Percentiles rank a stretch among this genome's conserved stretches.
These are phyloP conservation scores for Zelleria hepariella DNA, from an alignment of 2,888 invertebrate genomes.

Conservation along the genomic window DNA sequence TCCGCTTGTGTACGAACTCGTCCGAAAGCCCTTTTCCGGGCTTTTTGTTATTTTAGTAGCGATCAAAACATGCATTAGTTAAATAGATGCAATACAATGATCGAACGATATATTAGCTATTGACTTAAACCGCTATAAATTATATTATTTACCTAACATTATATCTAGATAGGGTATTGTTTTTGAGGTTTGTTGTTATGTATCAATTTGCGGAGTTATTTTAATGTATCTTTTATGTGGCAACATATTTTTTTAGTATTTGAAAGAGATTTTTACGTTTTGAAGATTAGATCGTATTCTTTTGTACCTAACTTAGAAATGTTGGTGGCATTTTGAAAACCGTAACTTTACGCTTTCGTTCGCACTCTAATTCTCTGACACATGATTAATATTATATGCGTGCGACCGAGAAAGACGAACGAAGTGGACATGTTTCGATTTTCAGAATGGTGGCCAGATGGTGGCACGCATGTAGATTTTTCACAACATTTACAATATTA, in stretches of 20 bases:
- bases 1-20: not conserved
- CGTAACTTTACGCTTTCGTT: not conserved
- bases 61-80: not conserved
- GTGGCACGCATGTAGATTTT: not conserved
- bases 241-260: not conserved
- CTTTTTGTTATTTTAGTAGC: not conserved
- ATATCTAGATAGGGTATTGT: not conserved
- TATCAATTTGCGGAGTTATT: not conserved
- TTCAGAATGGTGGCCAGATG: not conserved
- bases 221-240: not conserved
- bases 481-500: not conserved
- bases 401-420: too few species aligned
- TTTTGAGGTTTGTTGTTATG: slow-evolving; percentile 7
- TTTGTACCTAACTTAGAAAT: too few species aligned
- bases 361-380: not conserved
- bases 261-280: not conserved
- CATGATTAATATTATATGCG: too few species aligned
- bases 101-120: slow-evolving; percentile 13
- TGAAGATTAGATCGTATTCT: too few species aligned
- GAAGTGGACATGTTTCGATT: not conserved
- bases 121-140: not conserved
- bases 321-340: too few species aligned
- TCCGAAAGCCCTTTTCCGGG: not conserved
- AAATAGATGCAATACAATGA: not conserved
- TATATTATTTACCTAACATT: not conserved